Percentiles rank a stretch among this genome's conserved stretches.
These are phyloP conservation scores for Invenusta paracnida DNA, from an alignment of 2,888 invertebrate genomes.

Conservation along the genomic window DNA sequence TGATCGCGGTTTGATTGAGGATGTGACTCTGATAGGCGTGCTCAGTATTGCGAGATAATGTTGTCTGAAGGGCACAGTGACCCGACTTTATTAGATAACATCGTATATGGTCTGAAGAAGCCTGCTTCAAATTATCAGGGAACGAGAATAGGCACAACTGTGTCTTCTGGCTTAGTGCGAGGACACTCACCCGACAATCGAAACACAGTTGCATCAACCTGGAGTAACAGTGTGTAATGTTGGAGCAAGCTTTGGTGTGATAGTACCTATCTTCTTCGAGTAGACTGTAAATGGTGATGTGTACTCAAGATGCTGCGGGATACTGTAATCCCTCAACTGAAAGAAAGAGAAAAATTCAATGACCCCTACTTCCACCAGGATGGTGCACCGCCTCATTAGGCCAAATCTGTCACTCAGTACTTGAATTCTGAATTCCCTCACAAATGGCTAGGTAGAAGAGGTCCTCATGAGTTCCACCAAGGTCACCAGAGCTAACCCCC, in stretches of 20 bases:
- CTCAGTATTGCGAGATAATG: no score
- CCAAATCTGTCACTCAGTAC: conserved; percentile 13
- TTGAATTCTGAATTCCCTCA: conserved; percentile 16
- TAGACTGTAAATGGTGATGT: conserved; percentile 12
- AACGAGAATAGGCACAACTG: not conserved
- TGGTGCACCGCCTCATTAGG: not conserved
- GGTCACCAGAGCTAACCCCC: not conserved
- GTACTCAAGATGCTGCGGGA: conserved; percentile 4
- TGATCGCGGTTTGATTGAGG: no score
- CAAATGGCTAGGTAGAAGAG: conserved; percentile 18
- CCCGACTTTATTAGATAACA: not conserved
- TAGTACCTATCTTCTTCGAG: not conserved
- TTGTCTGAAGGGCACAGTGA: not conserved
- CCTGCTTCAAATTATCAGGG: not conserved
- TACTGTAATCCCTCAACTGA: conserved; percentile 17
- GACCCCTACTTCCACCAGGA: not conserved
- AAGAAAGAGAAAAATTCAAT: not conserved
- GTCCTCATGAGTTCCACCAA: not conserved
- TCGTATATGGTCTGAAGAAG: not conserved
- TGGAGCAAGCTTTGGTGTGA: not conserved
- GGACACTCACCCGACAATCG: not conserved
- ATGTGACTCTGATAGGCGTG: no score
- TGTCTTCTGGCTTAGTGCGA: not conserved
- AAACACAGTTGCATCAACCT: conserved; percentile 3
- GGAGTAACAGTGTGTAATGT: not conserved